phyloP scores from a whole-genome alignment of 2,888 invertebrate genomes.

The Geophilus truncorum region DNA sequence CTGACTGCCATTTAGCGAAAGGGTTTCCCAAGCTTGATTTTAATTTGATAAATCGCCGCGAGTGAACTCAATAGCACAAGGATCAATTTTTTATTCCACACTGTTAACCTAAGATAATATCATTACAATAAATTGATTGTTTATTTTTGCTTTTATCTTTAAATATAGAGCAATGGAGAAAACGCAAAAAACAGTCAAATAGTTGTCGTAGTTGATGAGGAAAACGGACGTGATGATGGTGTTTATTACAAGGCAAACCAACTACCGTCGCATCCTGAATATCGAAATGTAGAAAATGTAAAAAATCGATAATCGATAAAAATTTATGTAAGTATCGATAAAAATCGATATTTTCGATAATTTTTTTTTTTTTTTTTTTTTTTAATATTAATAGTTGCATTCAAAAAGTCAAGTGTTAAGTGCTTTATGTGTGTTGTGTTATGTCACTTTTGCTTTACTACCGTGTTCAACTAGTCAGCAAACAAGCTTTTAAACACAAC shows the following conservation, averaged over 20 bases:
- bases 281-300: too few relatives aligned
- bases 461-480: too few relatives aligned
- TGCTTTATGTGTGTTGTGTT: too few relatives aligned
- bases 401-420: too few relatives aligned
- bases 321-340: background rate
- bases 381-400: too few relatives aligned
- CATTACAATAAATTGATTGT: background rate
- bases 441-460: too few relatives aligned
- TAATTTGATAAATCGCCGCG: background rate
- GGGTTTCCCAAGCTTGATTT: constrained; percentile 6
- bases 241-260: background rate
- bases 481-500: too few relatives aligned
- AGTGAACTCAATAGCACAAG: background rate
- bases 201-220: background rate
- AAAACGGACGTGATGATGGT: background rate
- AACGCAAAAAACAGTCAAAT: background rate
- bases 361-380: too few relatives aligned
- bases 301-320: background rate
- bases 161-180: background rate
- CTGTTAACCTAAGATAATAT: background rate
- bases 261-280: background rate
- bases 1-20: background rate
- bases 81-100: background rate
- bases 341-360: too few relatives aligned
- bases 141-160: background rate